Evolutionary conservation across 2,888 invertebrate species (phyloP).

Genomic region (Cephus pulcher): DNA sequence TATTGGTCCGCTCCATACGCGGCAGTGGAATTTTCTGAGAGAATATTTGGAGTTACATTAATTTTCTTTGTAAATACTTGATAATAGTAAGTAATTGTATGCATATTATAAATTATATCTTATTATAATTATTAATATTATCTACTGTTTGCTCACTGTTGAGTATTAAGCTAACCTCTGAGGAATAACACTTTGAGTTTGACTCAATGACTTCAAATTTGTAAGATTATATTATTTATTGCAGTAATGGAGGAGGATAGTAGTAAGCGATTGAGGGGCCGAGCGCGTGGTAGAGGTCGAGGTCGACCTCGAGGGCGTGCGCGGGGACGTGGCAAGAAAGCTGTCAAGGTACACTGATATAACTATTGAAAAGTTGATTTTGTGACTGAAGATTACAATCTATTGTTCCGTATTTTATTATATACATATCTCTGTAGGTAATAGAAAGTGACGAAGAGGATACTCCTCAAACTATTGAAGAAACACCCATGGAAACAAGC

Average conservation of each 20-base stretch:
- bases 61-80: neutral
- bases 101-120: neutral
- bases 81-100: neutral
- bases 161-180: neutral
- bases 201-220: neutral
- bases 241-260: constrained; percentile 67
- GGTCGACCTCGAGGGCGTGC: constrained; percentile 79
- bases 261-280: constrained; percentile 75
- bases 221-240: constrained; percentile 5
- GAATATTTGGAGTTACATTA: neutral
- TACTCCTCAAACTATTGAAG: constrained; percentile 53
- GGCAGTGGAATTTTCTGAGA: neutral
- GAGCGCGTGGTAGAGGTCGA: constrained; percentile 83
- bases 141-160: neutral
- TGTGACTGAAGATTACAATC: neutral
- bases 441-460: constrained; percentile 69
- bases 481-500: constrained; percentile 49
- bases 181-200: neutral
- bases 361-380: neutral
- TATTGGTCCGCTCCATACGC: neutral
- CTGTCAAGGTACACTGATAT: constrained; percentile 71
- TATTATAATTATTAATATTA: neutral
- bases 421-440: constrained; percentile 44
- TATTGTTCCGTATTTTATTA: neutral
- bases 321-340: constrained; percentile 80